Evolutionary conservation across 2,888 invertebrate species (phyloP).

Genomic region (Meliscaeva auricollis): DNA sequence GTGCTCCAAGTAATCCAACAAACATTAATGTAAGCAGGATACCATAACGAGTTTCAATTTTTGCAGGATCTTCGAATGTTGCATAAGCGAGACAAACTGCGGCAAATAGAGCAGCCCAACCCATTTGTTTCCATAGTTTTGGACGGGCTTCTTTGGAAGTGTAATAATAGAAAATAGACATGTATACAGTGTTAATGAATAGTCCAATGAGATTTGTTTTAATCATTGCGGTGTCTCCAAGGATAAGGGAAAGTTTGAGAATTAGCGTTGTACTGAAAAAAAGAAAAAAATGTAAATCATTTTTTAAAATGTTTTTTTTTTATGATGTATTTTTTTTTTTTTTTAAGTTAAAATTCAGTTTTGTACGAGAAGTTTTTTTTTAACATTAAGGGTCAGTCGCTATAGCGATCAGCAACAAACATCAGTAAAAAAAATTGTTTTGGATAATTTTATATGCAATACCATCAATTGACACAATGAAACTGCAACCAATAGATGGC

Average conservation of each 20-base stretch:
- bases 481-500: no score
- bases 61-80: slow-evolving; percentile 86
- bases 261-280: slow-evolving; percentile 88
- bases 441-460: no score
- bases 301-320: background rate
- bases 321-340: no score
- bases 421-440: no score
- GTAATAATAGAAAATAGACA: slow-evolving; percentile 88
- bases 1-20: slow-evolving; percentile 89
- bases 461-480: no score
- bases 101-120: no score
- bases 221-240: slow-evolving; percentile 91
- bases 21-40: slow-evolving; percentile 86
- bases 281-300: no score
- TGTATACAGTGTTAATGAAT: slow-evolving; percentile 88
- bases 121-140: slow-evolving; percentile 86
- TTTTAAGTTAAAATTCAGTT: no score
- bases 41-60: slow-evolving; percentile 89
- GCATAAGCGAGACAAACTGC: slow-evolving; percentile 88
- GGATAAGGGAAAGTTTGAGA: slow-evolving; percentile 90
- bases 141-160: slow-evolving; percentile 85
- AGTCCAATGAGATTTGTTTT: slow-evolving; percentile 91
- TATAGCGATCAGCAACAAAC: no score
- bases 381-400: no score
- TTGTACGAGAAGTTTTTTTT: no score